Evolutionary conservation across 2,797 vertebrate species (phyloP).

Genomic region (Ciconia nigra): DNA sequence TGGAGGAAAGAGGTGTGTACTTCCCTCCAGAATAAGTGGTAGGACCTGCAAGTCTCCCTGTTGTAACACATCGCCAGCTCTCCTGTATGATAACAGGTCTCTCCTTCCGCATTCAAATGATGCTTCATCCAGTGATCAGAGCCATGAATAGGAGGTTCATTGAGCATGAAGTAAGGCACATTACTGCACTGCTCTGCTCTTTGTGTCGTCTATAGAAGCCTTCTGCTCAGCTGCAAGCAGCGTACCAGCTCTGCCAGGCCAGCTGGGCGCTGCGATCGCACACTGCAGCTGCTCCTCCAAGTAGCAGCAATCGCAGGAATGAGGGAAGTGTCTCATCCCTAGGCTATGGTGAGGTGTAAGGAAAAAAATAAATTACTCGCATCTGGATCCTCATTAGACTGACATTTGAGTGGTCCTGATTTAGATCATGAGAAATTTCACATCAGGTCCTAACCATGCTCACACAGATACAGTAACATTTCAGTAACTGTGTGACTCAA

Average conservation of each 20-base stretch:
- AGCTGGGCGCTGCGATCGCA: rapidly evolving
- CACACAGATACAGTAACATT: background rate
- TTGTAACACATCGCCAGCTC: background rate
- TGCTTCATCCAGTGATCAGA: background rate
- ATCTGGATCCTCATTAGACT: background rate
- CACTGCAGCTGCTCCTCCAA: background rate
- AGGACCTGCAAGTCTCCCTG: background rate
- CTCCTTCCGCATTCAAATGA: background rate
- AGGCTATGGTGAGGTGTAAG: background rate
- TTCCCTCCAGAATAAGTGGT: background rate
- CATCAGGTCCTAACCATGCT: background rate
- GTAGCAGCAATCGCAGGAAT: background rate
- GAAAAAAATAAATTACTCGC: background rate
- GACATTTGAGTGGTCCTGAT: background rate
- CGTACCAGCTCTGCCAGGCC: background rate
- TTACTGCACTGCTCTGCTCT: background rate
- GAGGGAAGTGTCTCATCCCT: background rate
- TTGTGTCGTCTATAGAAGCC: background rate
- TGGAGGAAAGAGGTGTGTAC: background rate
- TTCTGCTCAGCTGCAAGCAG: background rate
- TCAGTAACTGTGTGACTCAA: background rate
- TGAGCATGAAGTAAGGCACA: background rate
- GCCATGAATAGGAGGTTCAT: background rate
- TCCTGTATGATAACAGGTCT: background rate
- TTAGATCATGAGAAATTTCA: background rate